Evolutionary conservation across 2,888 invertebrate genomes (phyloP).

Genomic region (Cheilosia pagana): DNA sequence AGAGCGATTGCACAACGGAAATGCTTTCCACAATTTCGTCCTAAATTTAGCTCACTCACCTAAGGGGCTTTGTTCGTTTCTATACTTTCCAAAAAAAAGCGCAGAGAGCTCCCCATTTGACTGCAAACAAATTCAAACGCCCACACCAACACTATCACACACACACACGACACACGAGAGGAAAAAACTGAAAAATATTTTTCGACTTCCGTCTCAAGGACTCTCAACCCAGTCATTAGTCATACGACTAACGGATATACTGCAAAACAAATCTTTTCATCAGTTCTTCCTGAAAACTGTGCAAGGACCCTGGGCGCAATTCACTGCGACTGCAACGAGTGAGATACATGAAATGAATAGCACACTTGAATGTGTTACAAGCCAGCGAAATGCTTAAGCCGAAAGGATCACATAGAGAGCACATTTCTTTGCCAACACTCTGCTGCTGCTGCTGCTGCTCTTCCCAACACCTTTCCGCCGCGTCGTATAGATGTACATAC

Average conservation of each 20-base stretch:
- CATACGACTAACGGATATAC: constrained; percentile 72
- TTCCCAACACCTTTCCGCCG: constrained; percentile 30
- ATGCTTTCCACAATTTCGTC: constrained; percentile 43
- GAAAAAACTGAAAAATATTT: constrained; percentile 38
- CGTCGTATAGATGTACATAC: constrained; percentile 23
- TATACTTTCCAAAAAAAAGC: neutral
- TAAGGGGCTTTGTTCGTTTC: constrained; percentile 46
- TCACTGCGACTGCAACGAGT: constrained; percentile 17
- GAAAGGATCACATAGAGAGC: constrained; percentile 65
- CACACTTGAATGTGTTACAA: constrained; percentile 73
- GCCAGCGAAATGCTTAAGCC: constrained; percentile 66
- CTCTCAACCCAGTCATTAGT: constrained; percentile 73
- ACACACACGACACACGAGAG: neutral
- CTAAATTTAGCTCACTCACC: constrained; percentile 51
- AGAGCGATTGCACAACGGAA: constrained; percentile 50
- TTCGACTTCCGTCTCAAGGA: constrained; percentile 71
- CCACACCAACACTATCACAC: neutral
- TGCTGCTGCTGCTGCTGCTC: constrained; percentile 5
- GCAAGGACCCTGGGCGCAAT: constrained; percentile 52
- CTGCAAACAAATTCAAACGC: constrained; percentile 51
- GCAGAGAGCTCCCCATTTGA: neutral
- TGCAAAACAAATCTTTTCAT: constrained; percentile 75
- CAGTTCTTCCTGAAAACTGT: constrained; percentile 67
- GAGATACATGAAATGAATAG: constrained; percentile 71
- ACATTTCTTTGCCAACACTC: constrained; percentile 46